These are phyloP conservation scores for Criorhina ranunculi DNA, from an alignment of 2,888 invertebrate genomes.

Conservation along the genomic window DNA sequence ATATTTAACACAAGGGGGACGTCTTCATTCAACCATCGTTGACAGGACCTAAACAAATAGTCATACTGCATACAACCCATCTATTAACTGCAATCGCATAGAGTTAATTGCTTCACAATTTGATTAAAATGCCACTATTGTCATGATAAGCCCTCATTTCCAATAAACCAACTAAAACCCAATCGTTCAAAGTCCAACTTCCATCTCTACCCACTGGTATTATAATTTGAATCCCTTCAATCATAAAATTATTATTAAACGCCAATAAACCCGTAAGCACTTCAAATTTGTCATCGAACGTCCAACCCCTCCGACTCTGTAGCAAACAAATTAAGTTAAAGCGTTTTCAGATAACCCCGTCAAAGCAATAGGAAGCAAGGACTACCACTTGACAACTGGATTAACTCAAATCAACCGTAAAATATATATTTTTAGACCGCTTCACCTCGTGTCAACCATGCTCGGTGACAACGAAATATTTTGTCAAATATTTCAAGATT, in stretches of 20 bases:
- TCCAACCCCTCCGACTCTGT: not conserved
- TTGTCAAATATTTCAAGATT: conserved; percentile 16
- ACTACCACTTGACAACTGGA: conserved; percentile 18
- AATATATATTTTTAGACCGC: conserved; percentile 37
- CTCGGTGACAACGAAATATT: not conserved
- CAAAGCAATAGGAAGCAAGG: conserved; percentile 2
- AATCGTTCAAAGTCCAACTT: not conserved
- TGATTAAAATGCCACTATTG: not conserved
- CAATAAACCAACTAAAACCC: not conserved
- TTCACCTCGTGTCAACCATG: not conserved
- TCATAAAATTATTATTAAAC: conserved; percentile 36
- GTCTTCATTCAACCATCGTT: no score
- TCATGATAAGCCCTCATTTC: not conserved
- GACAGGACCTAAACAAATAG: no score
- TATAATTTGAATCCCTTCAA: conserved; percentile 15
- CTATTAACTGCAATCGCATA: not conserved
- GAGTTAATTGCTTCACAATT: not conserved
- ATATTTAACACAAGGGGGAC: no score
- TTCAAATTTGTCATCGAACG: conserved; percentile 35
- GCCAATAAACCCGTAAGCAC: conserved; percentile 40
- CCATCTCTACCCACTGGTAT: not conserved
- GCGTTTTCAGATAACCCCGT: conserved; percentile 25
- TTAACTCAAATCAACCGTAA: conserved; percentile 53
- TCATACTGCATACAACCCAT: no score
- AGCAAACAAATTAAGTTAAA: conserved; percentile 49